A percentile compares a stretch with the other conserved stretches of the same genome.
phyloP scores from a whole-genome alignment of 2,888 invertebrate species.

The Rotaria macrura region DNA sequence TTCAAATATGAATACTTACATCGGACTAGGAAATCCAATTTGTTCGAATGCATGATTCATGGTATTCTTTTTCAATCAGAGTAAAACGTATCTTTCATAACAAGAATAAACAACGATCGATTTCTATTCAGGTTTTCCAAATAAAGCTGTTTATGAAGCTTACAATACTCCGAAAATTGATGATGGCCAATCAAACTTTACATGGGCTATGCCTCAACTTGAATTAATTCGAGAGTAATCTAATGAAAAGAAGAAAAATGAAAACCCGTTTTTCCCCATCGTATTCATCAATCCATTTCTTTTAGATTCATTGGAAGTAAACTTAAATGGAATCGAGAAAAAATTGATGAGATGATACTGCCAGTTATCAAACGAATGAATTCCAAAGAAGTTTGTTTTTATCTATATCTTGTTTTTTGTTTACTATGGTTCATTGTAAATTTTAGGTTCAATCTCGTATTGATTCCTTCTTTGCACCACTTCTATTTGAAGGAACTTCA shows the following conservation, averaged over 20 bases:
- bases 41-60: too few species aligned
- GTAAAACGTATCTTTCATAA: too few species aligned
- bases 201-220: slow-evolving; percentile 31
- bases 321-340: slow-evolving; percentile 22
- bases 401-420: too few species aligned
- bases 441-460: slow-evolving; percentile 3
- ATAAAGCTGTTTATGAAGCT: slow-evolving; percentile 23
- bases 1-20: too few species aligned
- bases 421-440: too few species aligned
- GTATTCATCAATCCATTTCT: not conserved
- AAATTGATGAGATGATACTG: slow-evolving; percentile 30
- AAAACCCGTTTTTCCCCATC: not conserved
- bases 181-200: slow-evolving; percentile 19
- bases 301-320: slow-evolving; percentile 24
- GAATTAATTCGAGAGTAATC: slow-evolving; percentile 29
- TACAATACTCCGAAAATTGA: slow-evolving; percentile 29
- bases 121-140: slow-evolving; percentile 26
- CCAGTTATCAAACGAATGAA: slow-evolving; percentile 28
- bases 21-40: too few species aligned
- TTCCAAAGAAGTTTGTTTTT: slow-evolving; percentile 5
- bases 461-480: not conserved
- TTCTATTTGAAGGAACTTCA: not conserved
- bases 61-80: too few species aligned
- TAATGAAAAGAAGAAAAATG: too few species aligned
- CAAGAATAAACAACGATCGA: not conserved